phyloP scores from a whole-genome alignment of 2,888 invertebrate genomes.

The Drosophila bunnanda region DNA sequence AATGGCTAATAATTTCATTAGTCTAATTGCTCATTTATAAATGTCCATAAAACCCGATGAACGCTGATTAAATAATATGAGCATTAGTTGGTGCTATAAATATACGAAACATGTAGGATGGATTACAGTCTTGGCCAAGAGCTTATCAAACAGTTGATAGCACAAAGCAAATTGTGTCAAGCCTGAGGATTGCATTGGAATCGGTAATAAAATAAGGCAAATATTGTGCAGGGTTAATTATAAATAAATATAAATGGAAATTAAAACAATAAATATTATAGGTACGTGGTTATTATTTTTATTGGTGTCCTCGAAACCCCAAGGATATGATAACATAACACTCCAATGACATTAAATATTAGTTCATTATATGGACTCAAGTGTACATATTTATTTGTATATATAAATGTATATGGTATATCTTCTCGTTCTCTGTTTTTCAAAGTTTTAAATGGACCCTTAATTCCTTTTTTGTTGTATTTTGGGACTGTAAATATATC shows the following conservation, averaged over 20 bases:
- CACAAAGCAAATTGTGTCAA: conserved; percentile 5
- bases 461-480: conserved; percentile 59
- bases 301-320: not conserved
- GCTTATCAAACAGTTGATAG: conserved; percentile 7
- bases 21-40: conserved; percentile 37
- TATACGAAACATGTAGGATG: conserved; percentile 8
- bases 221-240: not conserved
- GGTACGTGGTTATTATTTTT: not conserved
- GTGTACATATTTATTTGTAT: not conserved
- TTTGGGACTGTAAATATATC: conserved; percentile 57
- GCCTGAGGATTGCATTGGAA: not conserved
- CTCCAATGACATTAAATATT: conserved; percentile 56
- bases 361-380: not conserved
- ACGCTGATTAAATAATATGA: conserved; percentile 39
- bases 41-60: conserved; percentile 36
- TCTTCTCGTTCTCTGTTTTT: conserved; percentile 31
- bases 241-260: not conserved
- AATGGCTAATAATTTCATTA: conserved; percentile 43
- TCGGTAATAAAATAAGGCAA: not conserved
- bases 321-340: conserved; percentile 13
- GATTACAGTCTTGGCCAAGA: conserved; percentile 8
- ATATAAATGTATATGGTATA: conserved; percentile 66
- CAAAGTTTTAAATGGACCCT: conserved; percentile 69
- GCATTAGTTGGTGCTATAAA: conserved; percentile 14
- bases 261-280: not conserved